Percentiles rank a stretch among this genome's conserved stretches.
Conservation (phyloP, 2,113 vertebrate genomes). For the Bos taurus region DNA sequence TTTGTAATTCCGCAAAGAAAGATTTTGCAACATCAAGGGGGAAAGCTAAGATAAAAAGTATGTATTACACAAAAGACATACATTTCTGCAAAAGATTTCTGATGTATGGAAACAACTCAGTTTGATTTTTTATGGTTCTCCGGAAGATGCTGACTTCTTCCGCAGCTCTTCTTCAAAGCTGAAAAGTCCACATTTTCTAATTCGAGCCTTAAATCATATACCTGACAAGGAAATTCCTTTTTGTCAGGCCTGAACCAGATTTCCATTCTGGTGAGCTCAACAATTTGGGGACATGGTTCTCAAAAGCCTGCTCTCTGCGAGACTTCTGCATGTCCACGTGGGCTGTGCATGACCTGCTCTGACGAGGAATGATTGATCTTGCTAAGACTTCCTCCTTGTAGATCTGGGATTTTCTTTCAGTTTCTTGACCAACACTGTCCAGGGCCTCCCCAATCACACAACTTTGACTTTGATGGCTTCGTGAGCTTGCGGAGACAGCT, state of each 20-base stretch:
- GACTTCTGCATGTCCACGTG: slow-evolving; percentile 75
- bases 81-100: slow-evolving; percentile 50
- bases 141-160: slow-evolving; percentile 52
- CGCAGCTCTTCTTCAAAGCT: slow-evolving; percentile 45
- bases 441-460: no score
- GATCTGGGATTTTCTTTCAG: no score
- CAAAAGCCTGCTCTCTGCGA: slow-evolving; percentile 57
- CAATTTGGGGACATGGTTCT: slow-evolving; percentile 62
- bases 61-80: not conserved
- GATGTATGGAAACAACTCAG: not conserved
- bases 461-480: no score
- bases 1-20: not conserved
- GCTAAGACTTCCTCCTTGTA: no score
- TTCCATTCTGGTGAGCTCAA: slow-evolving; percentile 51
- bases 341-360: no score
- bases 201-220: slow-evolving; percentile 65
- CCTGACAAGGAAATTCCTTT: slow-evolving; percentile 70
- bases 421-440: no score
- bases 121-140: slow-evolving; percentile 68
- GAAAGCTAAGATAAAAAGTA: not conserved
- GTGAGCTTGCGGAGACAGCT: no score
- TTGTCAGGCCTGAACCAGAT: slow-evolving; percentile 62
- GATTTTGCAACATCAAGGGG: not conserved
- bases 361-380: no score
- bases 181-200: slow-evolving; percentile 31